A percentile compares a stretch with the other conserved stretches of the same genome.
phyloP scores from a whole-genome alignment of 2,888 invertebrate genomes.

The Stenoptilia bipunctidactyla region DNA sequence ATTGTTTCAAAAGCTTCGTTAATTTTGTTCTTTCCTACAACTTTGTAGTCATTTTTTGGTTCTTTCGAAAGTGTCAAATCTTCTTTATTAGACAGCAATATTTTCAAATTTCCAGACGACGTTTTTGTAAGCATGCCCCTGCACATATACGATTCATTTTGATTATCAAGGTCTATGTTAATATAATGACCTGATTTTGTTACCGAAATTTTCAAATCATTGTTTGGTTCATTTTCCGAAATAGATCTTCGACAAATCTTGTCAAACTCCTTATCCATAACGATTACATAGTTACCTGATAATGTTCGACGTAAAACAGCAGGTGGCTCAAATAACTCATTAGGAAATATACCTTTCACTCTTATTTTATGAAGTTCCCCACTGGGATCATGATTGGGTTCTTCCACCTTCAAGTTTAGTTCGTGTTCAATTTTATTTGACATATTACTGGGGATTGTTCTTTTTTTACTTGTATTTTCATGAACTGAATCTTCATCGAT shows the following conservation, averaged over 20 bases:
- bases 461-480: too few relatives aligned
- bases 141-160: neutral
- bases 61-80: slow-evolving; percentile 6
- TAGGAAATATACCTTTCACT: slow-evolving; percentile 16
- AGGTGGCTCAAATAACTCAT: slow-evolving; percentile 20
- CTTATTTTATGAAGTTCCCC: slow-evolving; percentile 22
- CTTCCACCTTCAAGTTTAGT: too few relatives aligned
- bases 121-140: slow-evolving; percentile 24
- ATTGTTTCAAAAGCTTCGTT: too few relatives aligned
- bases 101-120: slow-evolving; percentile 31
- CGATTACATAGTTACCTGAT: slow-evolving; percentile 33
- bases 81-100: too few relatives aligned
- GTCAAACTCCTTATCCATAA: slow-evolving; percentile 48
- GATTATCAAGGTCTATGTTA: neutral
- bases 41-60: too few relatives aligned
- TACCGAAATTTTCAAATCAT: slow-evolving; percentile 16
- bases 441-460: too few relatives aligned
- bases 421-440: too few relatives aligned
- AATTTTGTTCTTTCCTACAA: too few relatives aligned
- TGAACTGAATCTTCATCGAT: too few relatives aligned
- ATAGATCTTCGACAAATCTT: slow-evolving; percentile 18
- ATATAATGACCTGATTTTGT: neutral
- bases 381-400: too few relatives aligned
- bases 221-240: slow-evolving; percentile 17
- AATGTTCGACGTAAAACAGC: slow-evolving; percentile 29